Evolutionary conservation across 2,797 vertebrate species (phyloP), one percentile per base, ranked within the genome.

Genomic region (Characodon lateralis): DNA sequence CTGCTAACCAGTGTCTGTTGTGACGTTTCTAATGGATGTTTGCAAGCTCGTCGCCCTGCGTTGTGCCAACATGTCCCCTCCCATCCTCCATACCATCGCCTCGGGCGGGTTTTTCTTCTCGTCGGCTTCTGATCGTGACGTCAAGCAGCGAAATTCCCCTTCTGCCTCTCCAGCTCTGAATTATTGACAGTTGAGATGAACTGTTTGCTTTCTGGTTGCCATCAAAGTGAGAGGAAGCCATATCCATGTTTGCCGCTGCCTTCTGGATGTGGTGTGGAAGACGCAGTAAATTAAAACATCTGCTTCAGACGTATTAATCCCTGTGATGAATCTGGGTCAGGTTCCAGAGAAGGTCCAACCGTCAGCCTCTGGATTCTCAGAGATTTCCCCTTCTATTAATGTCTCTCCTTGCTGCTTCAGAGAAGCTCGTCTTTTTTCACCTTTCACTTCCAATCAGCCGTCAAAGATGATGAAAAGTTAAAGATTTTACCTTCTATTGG

Each of bases 1-100:
- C 69, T 39, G 74, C 59, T 59, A 59, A 63, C 10, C 41, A 48
- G 46, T 8, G 48, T 59, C 46, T 92, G 84, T 93, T 94, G 84
- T 93, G 90, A 92, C 92, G 83, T 91, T 91, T 93, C 88, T 86
- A 92, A 92, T 20, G 81, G 76, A 79, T 91, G 92, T 88, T 87
- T 87, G 76, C 83, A 85, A 88, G 79, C 74, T 74, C 65, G 2
- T n/a, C 41, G 7, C 72, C 68, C 85, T 83, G 28, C 63, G 74
- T 82, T 89, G 80, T 84, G 70, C 82, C 80, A 86, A 87, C 84
- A 76, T 24, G 77, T 56, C 68, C 28, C 66, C 65, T 55, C 53
- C 74, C 46, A 31, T 73, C 46, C 18, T 80, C 74, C 58, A 9
- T 68, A 22, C 41, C 0, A 7, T 18, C 3, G 70, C 91, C 87